Conservation (phyloP, 2,888 invertebrate species). For the Protonemura montana region DNA sequence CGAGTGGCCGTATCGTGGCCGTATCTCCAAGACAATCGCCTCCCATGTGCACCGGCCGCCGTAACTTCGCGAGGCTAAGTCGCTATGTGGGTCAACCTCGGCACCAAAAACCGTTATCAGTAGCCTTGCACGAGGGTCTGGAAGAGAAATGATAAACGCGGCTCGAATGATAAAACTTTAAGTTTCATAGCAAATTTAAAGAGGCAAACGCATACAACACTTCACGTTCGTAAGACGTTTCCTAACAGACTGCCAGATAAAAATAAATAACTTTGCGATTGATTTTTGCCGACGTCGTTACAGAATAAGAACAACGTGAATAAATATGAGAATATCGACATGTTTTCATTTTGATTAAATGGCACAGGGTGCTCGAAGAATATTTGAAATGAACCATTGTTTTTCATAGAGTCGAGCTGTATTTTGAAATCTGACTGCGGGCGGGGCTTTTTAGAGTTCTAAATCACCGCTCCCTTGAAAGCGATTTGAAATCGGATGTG, state of each 20-base stretch:
- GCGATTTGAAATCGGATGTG: too few species aligned
- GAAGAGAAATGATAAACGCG: neutral
- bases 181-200: neutral
- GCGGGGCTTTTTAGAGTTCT: too few species aligned
- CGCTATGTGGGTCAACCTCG: conserved; percentile 1
- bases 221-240: neutral
- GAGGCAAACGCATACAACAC: neutral
- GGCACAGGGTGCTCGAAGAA: too few species aligned
- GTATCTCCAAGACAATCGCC: too few species aligned
- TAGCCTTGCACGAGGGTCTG: neutral
- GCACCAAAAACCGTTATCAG: neutral
- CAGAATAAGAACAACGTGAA: neutral
- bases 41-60: neutral
- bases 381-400: too few species aligned
- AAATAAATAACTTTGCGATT: neutral
- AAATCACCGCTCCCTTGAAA: too few species aligned
- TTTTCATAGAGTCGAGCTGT: too few species aligned
- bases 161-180: neutral
- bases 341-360: neutral
- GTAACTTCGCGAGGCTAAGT: neutral
- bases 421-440: too few species aligned
- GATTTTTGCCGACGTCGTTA: neutral
- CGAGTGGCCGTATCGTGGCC: neutral
- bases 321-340: neutral
- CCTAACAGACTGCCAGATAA: neutral